Evolutionary conservation across 2,797 vertebrate species (phyloP).

Genomic region (Hippopotamyrus pictus): DNA sequence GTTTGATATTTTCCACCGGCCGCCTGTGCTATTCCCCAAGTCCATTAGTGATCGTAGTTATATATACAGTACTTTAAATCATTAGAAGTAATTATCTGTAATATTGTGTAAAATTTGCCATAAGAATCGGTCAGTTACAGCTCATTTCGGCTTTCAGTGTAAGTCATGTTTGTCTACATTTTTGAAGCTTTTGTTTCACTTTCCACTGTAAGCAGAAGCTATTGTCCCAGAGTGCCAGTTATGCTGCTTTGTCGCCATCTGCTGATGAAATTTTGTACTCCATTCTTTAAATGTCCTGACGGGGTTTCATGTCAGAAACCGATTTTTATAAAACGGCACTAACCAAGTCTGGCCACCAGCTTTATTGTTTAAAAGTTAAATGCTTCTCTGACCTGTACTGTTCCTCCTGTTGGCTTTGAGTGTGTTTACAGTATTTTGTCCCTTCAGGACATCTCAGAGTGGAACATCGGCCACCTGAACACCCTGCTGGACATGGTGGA

Average conservation of each 20-base stretch:
- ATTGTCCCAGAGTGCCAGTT: neutral
- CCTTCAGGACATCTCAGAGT: constrained; percentile 76
- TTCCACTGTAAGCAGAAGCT: neutral
- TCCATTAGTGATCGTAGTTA: neutral
- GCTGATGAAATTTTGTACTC: neutral
- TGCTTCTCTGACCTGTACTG: neutral
- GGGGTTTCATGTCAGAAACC: neutral
- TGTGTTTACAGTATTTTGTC: neutral
- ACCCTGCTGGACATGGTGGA: constrained; percentile 97
- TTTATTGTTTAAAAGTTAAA: neutral
- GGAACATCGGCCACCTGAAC: constrained; percentile 92
- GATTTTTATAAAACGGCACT: neutral
- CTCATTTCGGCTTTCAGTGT: neutral
- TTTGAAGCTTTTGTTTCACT: neutral
- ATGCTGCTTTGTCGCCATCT: constrained; percentile 1
- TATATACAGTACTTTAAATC: no score
- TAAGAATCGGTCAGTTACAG: neutral
- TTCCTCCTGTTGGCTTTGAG: neutral
- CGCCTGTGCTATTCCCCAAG: neutral
- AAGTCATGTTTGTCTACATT: neutral
- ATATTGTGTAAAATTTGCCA: neutral
- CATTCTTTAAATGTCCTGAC: neutral
- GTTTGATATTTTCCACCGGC: neutral
- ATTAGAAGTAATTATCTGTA: neutral
- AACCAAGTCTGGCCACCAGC: neutral